A percentile compares a stretch with the other conserved stretches of the same genome.
Evolutionary conservation across 2,113 vertebrate genomes (phyloP).

Genomic region (Callospermophilus lateralis): DNA sequence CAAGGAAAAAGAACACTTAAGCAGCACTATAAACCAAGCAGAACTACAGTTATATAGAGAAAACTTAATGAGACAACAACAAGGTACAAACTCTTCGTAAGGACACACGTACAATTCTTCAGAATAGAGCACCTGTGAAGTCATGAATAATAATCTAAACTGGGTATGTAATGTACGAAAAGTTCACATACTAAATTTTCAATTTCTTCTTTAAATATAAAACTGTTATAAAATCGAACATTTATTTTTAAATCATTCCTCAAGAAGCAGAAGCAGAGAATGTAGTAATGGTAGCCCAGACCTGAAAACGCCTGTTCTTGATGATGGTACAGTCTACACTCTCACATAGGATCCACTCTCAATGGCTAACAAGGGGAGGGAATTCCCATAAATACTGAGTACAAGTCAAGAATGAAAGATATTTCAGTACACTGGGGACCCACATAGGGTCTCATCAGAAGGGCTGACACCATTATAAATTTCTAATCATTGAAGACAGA

Average conservation of each 20-base stretch:
- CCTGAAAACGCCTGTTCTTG: background rate
- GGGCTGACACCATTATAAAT: background rate
- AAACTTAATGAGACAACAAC: background rate
- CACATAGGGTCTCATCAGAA: background rate
- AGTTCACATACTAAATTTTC: background rate
- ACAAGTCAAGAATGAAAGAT: background rate
- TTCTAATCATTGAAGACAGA: background rate
- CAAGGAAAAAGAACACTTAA: background rate
- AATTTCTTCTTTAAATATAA: background rate
- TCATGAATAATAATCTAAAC: background rate
- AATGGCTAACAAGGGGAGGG: too few species aligned
- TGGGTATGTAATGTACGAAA: background rate
- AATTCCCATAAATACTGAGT: background rate
- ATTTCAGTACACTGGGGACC: background rate
- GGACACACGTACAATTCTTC: background rate
- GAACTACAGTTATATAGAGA: background rate
- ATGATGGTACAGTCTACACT: fast-evolving
- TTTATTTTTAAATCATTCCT: background rate
- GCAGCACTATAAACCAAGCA: background rate
- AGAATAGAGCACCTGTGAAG: background rate
- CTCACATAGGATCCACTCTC: background rate
- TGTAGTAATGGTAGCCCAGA: background rate
- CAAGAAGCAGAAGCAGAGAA: background rate
- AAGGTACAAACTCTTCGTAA: background rate
- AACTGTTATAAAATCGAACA: background rate